These are phyloP conservation scores for Callopanchax toddi DNA, from an alignment of 2,113 vertebrate genomes.

Conservation along the genomic window DNA sequence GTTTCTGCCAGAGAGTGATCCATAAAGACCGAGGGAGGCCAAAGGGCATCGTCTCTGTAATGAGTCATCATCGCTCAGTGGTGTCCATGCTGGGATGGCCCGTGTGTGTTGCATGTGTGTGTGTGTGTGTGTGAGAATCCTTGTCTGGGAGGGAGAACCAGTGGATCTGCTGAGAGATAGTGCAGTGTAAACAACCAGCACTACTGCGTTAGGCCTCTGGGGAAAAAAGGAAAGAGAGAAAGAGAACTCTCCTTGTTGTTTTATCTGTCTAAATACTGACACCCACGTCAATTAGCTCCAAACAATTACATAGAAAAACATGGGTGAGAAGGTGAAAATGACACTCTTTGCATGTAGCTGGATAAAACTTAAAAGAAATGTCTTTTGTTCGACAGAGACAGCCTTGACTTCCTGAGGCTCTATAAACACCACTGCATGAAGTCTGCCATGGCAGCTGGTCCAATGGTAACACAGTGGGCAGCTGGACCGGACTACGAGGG, in stretches of 20 bases:
- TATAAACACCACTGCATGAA: conserved; percentile 53
- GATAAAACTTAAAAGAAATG: conserved; percentile 57
- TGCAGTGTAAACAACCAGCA: conserved; percentile 61
- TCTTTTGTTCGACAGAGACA: conserved; percentile 37
- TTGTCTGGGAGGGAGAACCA: conserved; percentile 37
- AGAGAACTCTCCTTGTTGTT: conserved; percentile 65
- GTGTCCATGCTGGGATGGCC: conserved; percentile 56
- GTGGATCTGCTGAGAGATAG: conserved; percentile 73
- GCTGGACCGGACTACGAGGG: conserved; percentile 27
- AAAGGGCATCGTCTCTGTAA: conserved; percentile 69
- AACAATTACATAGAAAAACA: conserved; percentile 47
- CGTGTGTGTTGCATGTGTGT: conserved; percentile 26
- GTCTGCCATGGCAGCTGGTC: conserved; percentile 39
- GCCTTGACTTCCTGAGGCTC: conserved; percentile 42
- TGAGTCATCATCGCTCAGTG: conserved; percentile 79
- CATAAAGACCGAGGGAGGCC: conserved; percentile 70
- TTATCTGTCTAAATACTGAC: conserved; percentile 67
- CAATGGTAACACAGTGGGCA: conserved; percentile 47
- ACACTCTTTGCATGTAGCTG: conserved; percentile 70
- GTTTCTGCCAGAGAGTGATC: conserved; percentile 73
- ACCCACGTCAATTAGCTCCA: conserved; percentile 60
- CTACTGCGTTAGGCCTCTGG: conserved; percentile 49
- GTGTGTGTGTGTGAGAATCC: conserved; percentile 43
- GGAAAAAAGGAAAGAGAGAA: conserved; percentile 37
- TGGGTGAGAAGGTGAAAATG: conserved; percentile 54